Evolutionary conservation across 2,113 vertebrate species (phyloP), one percentile per base, ranked within the genome.

Genomic region (Hemicordylus capensis): DNA sequence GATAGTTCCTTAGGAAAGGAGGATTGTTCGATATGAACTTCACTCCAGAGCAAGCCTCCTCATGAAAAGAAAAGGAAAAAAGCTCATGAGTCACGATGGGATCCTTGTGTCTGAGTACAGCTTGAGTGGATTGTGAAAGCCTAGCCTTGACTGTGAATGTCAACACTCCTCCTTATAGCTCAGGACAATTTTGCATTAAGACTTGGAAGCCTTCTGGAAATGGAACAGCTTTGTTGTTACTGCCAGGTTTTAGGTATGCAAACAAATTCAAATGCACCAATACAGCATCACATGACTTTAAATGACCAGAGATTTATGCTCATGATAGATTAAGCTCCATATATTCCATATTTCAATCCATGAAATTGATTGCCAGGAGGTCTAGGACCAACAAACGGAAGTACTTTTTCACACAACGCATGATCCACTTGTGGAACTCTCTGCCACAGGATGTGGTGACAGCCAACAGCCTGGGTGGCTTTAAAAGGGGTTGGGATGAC

Each of bases 71-170:
- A 61, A 84, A 58, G 14, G 85, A 58, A 67, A 73, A 48, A 88
- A 84, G 63, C 67, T 92, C 69, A 73, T 26, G 31, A 92, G 90
- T 69, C 91, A 92, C n/a, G n/a, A n/a, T n/a, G 83, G 83, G 83
- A 85, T 78, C 63, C 69, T 86, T 66, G 19, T 3, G 82, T 88
- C 79, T 87, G 37, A 91, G 22, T 85, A 87, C 88, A 89, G 76
- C 75, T 90, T 74, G 86, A 80, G 74, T 54, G 74, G 63, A 76
- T 31, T 76, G 64, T 86, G 64, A 88, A 51, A 63, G 81, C 88
- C 73, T 51, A 76, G 85, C 78, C 46, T 74, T 83, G 42, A 73
- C 89, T 89, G 26, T 85, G 12, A 34, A 69, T 42, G 54, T 70
- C 39, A 10, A 20, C 37, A 31, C 14, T 86, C 66, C 66, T 81